Conservation (phyloP, 1,140 invertebrate genomes). For the Meloidogyne floridensis region DNA sequence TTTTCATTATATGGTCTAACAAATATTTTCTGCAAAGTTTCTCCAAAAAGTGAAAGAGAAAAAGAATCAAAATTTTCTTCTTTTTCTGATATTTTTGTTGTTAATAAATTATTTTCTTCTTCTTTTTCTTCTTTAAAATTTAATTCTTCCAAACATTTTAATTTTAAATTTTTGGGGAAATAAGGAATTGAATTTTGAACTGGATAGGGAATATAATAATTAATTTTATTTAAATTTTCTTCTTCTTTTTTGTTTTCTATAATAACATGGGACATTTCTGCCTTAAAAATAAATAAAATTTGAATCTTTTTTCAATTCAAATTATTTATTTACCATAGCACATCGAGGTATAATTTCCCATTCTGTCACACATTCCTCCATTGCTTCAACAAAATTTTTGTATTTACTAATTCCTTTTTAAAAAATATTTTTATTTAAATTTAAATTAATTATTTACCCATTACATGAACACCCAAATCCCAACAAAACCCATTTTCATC, state of each 20-base stretch:
- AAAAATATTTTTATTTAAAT: constrained; percentile 16
- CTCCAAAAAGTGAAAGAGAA: constrained; percentile 36
- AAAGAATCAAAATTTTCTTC: constrained; percentile 46
- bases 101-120: background rate
- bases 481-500: constrained; percentile 46
- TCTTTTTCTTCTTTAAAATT: background rate
- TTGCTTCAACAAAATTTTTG: constrained; percentile 35
- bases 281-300: constrained; percentile 27
- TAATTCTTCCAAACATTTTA: constrained; percentile 44
- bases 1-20: constrained; percentile 52
- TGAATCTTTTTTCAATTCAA: too few relatives aligned
- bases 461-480: constrained; percentile 52
- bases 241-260: background rate
- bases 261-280: constrained; percentile 45
- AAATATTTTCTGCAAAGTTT: constrained; percentile 45
- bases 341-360: constrained; percentile 38
- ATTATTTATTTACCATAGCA: constrained; percentile 28
- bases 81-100: background rate
- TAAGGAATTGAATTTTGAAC: constrained; percentile 50
- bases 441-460: constrained; percentile 26
- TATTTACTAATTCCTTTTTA: constrained; percentile 26
- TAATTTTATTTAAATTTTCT: background rate
- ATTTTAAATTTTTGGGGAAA: constrained; percentile 41
- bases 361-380: constrained; percentile 38
- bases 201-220: constrained; percentile 49